These are phyloP conservation scores for Idaea aversata DNA, from an alignment of 2,888 invertebrate species.

Conservation along the genomic window DNA sequence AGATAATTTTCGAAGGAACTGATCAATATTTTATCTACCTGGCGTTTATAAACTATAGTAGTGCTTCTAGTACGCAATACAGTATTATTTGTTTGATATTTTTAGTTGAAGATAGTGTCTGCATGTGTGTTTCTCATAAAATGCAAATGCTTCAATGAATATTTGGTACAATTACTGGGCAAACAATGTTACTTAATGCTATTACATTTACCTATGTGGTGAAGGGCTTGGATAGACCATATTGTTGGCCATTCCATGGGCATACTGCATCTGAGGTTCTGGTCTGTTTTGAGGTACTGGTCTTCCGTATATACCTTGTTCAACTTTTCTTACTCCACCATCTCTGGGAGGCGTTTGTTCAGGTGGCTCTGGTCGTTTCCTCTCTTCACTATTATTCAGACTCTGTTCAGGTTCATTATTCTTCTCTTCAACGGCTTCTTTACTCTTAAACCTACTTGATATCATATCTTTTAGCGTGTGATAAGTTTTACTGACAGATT, in stretches of 20 bases:
- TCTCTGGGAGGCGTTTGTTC: constrained; percentile 73
- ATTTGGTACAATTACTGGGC: background rate
- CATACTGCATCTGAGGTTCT: constrained; percentile 46
- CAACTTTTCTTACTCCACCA: constrained; percentile 70
- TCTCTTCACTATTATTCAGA: constrained; percentile 83
- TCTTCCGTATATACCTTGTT: constrained; percentile 82
- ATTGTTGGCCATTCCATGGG: constrained; percentile 61
- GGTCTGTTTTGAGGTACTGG: constrained; percentile 76
- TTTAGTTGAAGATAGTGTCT: too few relatives aligned
- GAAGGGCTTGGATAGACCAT: constrained; percentile 73
- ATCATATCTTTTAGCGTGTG: constrained; percentile 92
- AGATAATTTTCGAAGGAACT: too few relatives aligned
- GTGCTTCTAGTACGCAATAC: too few relatives aligned
- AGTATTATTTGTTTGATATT: too few relatives aligned
- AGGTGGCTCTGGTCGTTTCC: constrained; percentile 58
- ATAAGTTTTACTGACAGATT: constrained; percentile 89
- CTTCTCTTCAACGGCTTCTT: constrained; percentile 79
- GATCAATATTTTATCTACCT: too few relatives aligned
- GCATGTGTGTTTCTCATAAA: background rate
- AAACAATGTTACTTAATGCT: background rate
- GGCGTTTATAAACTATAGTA: too few relatives aligned
- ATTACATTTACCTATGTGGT: constrained; percentile 59
- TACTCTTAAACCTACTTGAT: constrained; percentile 87
- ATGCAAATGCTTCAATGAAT: background rate
- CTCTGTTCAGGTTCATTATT: constrained; percentile 72